Evolutionary conservation across 2,888 invertebrate species (phyloP).

Genomic region (Calliphora vomitoria): DNA sequence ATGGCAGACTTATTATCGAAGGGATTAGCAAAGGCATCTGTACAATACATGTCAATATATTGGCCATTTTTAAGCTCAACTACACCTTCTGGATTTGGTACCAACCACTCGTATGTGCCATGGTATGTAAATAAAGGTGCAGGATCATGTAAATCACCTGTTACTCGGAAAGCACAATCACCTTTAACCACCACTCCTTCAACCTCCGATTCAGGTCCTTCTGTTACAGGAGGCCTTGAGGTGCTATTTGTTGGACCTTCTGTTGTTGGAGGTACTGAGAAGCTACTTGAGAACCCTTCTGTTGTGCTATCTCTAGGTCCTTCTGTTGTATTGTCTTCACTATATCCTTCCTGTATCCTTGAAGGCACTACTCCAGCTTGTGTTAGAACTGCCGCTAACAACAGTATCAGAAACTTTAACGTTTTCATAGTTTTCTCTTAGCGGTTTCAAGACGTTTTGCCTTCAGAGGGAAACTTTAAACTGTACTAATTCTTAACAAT

Average conservation of each 20-base stretch:
- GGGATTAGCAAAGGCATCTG: slow-evolving; percentile 73
- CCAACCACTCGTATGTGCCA: slow-evolving; percentile 79
- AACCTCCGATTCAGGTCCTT: slow-evolving; percentile 26
- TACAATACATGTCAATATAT: slow-evolving; percentile 81
- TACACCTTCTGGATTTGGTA: slow-evolving; percentile 78
- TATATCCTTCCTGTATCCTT: too few species aligned
- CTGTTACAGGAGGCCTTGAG: not conserved
- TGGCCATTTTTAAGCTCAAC: slow-evolving; percentile 77
- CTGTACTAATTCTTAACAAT: not conserved
- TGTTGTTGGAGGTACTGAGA: not conserved
- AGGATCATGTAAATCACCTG: slow-evolving; percentile 84
- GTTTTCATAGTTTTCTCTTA: not conserved
- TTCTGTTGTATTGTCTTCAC: not conserved
- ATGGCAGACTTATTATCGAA: slow-evolving; percentile 75
- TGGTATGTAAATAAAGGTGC: slow-evolving; percentile 86
- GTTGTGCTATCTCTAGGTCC: not conserved
- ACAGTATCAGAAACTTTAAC: not conserved
- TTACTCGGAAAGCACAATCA: slow-evolving; percentile 75
- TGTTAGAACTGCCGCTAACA: not conserved
- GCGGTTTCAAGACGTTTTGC: not conserved
- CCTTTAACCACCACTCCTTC: slow-evolving; percentile 59
- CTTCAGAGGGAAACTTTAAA: not conserved
- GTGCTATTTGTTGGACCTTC: not conserved
- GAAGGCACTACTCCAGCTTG: not conserved
- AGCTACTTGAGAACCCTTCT: not conserved